Conservation (phyloP, 2,888 invertebrate genomes). For the Euspilapteryx auroguttella region DNA sequence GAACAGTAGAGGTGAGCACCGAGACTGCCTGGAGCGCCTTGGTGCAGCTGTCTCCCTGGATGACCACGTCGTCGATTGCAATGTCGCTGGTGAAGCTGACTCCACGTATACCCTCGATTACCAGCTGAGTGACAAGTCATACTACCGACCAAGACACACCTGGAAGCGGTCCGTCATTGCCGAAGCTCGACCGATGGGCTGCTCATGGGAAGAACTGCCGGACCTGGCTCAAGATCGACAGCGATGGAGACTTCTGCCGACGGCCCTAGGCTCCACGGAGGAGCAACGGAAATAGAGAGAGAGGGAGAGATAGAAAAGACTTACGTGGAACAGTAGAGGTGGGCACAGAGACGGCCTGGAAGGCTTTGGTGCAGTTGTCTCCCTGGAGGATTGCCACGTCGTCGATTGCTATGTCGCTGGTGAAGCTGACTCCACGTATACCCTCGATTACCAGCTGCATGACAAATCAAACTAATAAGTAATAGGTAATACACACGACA, state of each 20-base stretch:
- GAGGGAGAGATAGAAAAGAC: too few relatives aligned
- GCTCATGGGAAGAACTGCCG: too few relatives aligned
- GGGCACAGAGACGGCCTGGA: conserved; percentile 12
- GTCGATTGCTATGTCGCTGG: conserved; percentile 81
- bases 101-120: conserved; percentile 76
- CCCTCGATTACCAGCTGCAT: conserved; percentile 76
- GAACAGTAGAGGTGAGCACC: conserved; percentile 17
- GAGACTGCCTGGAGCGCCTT: conserved; percentile 14
- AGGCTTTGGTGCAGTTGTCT: conserved; percentile 46
- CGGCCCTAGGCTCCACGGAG: too few relatives aligned
- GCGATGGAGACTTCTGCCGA: too few relatives aligned
- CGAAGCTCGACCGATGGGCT: too few relatives aligned
- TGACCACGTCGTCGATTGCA: conserved; percentile 79
- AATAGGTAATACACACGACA: too few relatives aligned
- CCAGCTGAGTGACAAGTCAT: conserved; percentile 55
- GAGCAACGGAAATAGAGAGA: too few relatives aligned
- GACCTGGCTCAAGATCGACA: too few relatives aligned
- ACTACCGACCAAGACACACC: too few relatives aligned
- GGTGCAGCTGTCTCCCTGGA: conserved; percentile 60
- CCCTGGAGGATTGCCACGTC: conserved; percentile 70
- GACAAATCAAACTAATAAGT: too few relatives aligned
- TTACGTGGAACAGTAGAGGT: too few relatives aligned
- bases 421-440: conserved; percentile 64
- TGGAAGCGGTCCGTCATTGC: too few relatives aligned
- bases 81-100: conserved; percentile 71